Evolutionary conservation across 2,113 vertebrate species (phyloP), one percentile per base, ranked within the genome.

Genomic region (Mesitornis unicolor): DNA sequence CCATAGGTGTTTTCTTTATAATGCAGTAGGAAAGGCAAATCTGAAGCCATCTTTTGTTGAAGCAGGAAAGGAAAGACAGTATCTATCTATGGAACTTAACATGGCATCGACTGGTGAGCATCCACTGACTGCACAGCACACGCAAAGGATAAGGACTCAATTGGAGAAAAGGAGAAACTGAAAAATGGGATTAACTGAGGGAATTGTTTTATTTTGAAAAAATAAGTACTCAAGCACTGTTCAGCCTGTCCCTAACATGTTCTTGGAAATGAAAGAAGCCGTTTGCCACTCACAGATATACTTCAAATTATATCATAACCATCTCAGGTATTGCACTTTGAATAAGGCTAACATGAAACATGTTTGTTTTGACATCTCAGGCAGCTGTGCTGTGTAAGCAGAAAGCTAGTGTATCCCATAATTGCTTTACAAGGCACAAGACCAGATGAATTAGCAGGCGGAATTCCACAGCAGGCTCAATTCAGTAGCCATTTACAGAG

Each of bases 271-370:
- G 21, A 83, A 88, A 88, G 57, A 43, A 77, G 43, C 35, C 17
- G 11, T 78, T 82, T 95, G 74, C n/a, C 50, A 89, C 8, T 43
- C 84, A 50, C 59, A 83, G 73, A 38, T 19, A 19, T 29, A 59
- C 83, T 96, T 95, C 64, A 94, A 57, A 90, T 94, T 95, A 69
- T 86, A 68, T 68, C 25, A 64, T 89, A 96, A 91, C 73, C 61
- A 59, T 59, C 73, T 87, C 90, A 93, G 82, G 50, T 93, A 69
- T 74, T 85, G 43, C 10, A 78, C 90, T 96, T 92, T n/a, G 16
- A 69, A 69, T 93, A 95, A 84, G 70, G 81, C 31, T 35, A 79
- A 36, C 56, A 69, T 10, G 11, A 83, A 76, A 83, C 73, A 57
- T 79, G 71, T 60, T 95, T 80, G 61, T 43, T 56, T n/a, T 45